Conservation (phyloP, 2,113 vertebrate species). For the Bufo gargarizans region DNA sequence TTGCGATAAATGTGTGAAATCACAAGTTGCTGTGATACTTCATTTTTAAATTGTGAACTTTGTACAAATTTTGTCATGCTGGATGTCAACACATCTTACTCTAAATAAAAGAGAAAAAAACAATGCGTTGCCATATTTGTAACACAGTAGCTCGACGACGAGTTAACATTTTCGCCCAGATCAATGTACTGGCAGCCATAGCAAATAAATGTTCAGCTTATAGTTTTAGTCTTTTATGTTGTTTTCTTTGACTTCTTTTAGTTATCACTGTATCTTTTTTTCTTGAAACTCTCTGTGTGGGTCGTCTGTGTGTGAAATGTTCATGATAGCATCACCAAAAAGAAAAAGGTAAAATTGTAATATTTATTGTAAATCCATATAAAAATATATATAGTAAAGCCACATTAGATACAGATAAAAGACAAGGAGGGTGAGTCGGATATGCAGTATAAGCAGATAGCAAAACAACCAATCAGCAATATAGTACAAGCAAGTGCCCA, state of each 20-base stretch:
- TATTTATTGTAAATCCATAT: too few relatives aligned
- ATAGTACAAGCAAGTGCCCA: too few relatives aligned
- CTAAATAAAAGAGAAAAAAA: conserved; percentile 89
- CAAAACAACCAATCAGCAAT: too few relatives aligned
- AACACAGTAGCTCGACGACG: conserved; percentile 69
- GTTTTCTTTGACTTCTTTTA: conserved; percentile 35
- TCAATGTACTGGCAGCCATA: conserved; percentile 20
- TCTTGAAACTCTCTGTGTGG: not conserved
- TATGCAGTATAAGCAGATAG: too few relatives aligned
- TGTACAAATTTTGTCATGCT: conserved; percentile 99
- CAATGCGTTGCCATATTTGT: conserved; percentile 92
- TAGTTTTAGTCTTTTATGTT: conserved; percentile 42
- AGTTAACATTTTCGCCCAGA: conserved; percentile 62
- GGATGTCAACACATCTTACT: conserved; percentile 99
- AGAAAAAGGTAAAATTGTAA: too few relatives aligned
- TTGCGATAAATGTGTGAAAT: conserved; percentile 99
- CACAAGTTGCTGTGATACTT: conserved; percentile 99
- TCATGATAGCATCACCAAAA: too few relatives aligned
- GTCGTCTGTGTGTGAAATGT: too few relatives aligned
- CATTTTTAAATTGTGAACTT: conserved; percentile 99
- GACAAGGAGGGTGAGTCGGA: too few relatives aligned
- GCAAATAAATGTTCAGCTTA: conserved; percentile 50
- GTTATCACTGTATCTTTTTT: not conserved
- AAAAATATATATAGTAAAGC: too few relatives aligned
- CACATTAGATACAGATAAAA: too few relatives aligned